Evolutionary conservation across 1,140 invertebrate genomes (phyloP), one percentile per base, ranked within the genome.

Genomic region (Babylonia areolata): DNA sequence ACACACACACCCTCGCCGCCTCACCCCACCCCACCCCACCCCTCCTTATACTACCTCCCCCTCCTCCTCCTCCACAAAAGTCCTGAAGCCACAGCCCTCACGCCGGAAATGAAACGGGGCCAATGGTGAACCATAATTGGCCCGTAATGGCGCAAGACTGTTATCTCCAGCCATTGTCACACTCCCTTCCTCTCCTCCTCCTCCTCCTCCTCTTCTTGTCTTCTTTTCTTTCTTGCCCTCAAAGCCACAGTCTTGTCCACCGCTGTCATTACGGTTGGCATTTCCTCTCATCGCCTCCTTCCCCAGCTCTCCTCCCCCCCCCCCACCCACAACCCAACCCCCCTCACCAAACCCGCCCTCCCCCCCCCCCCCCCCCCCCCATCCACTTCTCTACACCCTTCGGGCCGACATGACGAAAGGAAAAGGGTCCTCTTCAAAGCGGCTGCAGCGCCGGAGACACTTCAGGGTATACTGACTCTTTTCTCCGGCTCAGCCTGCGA

Each of bases 101-200:
- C 9, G 3, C 37, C 77, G 46, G 78, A 80, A 80, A 80, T 54
- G 78, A 80, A 80, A 80, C 40, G 11, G 78, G 20, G 78, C 20
- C 42, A 80, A 80, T 80, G 17, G 40, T 17, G 40, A 23, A n/a
- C 28, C 42, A 39, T 80, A 80, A 80, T 80, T 80, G 78, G 78
- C 39, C 78, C 2, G 78, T 80, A 80, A 80, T 54, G 46, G 78
- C 28, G 78, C 23, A 15, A n/a, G 42, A 54, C 78, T 54, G 40
- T 80, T 80, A 80, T 80, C n/a, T 31, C 23, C 40, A 0, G 58
- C 46, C 78, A 80, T 80, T 80, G 78, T 80, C 78, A n/a, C n/a
- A n/a, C 15, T 42, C 78, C 78, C 28, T 80, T 80, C 54, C 78
- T 80, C 15, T 40, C n/a, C n/a, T n/a, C n/a, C n/a, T n/a, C n/a